Percentiles rank a stretch among this genome's conserved stretches.
Conservation (phyloP, 2,797 vertebrate species). For the Argentina silus region DNA sequence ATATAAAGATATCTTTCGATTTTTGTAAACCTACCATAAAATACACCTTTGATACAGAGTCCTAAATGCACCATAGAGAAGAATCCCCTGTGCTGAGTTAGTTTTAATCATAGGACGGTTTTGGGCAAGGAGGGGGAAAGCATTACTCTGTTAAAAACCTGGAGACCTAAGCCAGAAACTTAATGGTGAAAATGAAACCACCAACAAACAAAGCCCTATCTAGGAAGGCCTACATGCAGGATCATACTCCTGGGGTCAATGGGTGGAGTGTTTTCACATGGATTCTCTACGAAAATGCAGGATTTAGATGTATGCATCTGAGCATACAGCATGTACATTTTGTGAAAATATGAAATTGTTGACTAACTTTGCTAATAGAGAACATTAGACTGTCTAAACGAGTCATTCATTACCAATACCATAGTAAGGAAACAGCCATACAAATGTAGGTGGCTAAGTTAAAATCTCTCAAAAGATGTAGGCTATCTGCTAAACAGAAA, state of each 20-base stretch:
- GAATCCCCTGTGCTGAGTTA: slow-evolving; percentile 54
- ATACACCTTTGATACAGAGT: slow-evolving; percentile 57
- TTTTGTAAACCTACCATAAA: slow-evolving; percentile 37
- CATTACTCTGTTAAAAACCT: slow-evolving; percentile 31
- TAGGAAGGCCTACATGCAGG: too few relatives aligned
- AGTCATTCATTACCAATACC: too few relatives aligned
- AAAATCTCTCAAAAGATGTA: background rate
- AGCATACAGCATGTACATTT: background rate
- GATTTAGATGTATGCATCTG: background rate
- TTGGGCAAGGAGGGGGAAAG: slow-evolving; percentile 31
- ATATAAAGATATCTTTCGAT: slow-evolving; percentile 23
- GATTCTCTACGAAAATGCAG: background rate
- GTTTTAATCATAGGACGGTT: slow-evolving; percentile 36
- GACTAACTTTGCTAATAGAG: too few relatives aligned
- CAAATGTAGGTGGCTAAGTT: background rate
- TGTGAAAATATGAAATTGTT: slow-evolving; percentile 15
- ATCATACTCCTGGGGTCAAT: slow-evolving; percentile 18
- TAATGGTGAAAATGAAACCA: slow-evolving; percentile 15
- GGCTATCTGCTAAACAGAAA: background rate
- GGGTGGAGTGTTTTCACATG: slow-evolving; percentile 31
- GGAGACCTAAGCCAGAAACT: slow-evolving; percentile 24
- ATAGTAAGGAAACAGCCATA: background rate
- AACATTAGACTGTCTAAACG: too few relatives aligned
- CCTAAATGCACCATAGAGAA: slow-evolving; percentile 78
- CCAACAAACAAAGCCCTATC: slow-evolving; percentile 45